Conservation (phyloP, 2,113 vertebrate species). For the Phylloscopus whistleri region DNA sequence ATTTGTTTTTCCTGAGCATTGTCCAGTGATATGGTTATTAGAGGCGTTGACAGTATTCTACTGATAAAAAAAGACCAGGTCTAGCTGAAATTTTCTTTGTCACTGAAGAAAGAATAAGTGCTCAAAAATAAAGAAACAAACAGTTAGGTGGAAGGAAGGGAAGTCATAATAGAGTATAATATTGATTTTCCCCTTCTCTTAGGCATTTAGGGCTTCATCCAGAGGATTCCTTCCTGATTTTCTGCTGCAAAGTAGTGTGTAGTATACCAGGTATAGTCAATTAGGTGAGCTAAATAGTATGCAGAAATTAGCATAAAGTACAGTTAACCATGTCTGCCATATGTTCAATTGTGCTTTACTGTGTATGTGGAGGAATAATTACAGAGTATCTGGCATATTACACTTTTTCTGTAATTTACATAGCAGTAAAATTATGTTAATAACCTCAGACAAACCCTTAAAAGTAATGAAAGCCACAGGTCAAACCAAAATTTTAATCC, state of each 20-base stretch:
- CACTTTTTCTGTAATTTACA: conserved; percentile 27
- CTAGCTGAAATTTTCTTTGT: background rate
- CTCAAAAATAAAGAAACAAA: background rate
- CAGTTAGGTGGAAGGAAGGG: background rate
- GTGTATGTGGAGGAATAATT: conserved; percentile 32
- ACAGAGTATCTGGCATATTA: background rate
- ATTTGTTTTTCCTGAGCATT: background rate
- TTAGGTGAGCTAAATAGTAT: conserved; percentile 43
- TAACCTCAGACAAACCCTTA: conserved; percentile 21
- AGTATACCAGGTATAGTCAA: conserved; percentile 28
- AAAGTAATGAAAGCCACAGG: conserved; percentile 11
- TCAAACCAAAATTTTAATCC: conserved; percentile 24
- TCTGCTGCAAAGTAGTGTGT: background rate
- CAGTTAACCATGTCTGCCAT: conserved; percentile 34
- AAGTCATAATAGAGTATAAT: background rate
- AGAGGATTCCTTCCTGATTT: background rate
- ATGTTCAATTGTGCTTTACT: conserved; percentile 29
- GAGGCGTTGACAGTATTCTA: background rate
- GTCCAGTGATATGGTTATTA: background rate
- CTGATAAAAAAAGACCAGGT: background rate
- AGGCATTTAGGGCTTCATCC: background rate
- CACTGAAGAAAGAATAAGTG: background rate
- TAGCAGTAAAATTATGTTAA: conserved; percentile 25
- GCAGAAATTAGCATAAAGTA: conserved; percentile 50
- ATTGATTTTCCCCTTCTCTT: background rate